A percentile compares a stretch with the other conserved stretches of the same genome.
These are phyloP conservation scores for Lochmaea capreae DNA, from an alignment of 2,888 invertebrate genomes.

Conservation along the genomic window DNA sequence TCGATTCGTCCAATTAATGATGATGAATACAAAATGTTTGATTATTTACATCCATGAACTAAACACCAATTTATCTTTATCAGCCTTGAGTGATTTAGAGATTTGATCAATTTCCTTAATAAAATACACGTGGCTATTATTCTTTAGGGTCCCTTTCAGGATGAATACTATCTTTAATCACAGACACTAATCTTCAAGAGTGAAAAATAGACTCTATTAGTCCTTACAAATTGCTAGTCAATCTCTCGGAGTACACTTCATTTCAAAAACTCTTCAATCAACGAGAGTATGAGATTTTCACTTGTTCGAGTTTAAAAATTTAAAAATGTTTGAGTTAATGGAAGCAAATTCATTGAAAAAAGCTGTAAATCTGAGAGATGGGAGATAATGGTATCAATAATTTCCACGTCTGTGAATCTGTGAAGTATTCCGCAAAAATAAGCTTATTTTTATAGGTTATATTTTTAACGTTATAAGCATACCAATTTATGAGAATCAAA, in stretches of 20 bases:
- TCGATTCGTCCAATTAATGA: too few species aligned
- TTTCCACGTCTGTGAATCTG: not conserved
- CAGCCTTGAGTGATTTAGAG: not conserved
- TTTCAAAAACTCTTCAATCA: constrained; percentile 42
- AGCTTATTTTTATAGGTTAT: too few species aligned
- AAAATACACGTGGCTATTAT: constrained; percentile 57
- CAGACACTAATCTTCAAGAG: constrained; percentile 57
- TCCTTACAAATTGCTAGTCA: constrained; percentile 60
- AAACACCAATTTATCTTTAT: not conserved
- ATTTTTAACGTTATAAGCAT: too few species aligned
- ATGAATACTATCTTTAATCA: constrained; percentile 52
- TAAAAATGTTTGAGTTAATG: not conserved
- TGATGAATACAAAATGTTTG: not conserved
- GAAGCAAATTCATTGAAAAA: not conserved
- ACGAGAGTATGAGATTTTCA: constrained; percentile 38
- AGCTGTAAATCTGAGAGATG: not conserved
- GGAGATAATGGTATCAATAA: constrained; percentile 3
- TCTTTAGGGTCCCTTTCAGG: constrained; percentile 54
- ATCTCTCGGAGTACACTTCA: constrained; percentile 47
- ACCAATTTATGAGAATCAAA: too few species aligned
- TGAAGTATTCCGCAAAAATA: too few species aligned
- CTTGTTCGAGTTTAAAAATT: constrained; percentile 26
- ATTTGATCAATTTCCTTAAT: constrained; percentile 50
- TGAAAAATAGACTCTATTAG: constrained; percentile 59
- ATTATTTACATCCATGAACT: not conserved